Evolutionary conservation across 2,888 invertebrate species (phyloP), one percentile per base, ranked within the genome.

Genomic region (Diarsia rubi): DNA sequence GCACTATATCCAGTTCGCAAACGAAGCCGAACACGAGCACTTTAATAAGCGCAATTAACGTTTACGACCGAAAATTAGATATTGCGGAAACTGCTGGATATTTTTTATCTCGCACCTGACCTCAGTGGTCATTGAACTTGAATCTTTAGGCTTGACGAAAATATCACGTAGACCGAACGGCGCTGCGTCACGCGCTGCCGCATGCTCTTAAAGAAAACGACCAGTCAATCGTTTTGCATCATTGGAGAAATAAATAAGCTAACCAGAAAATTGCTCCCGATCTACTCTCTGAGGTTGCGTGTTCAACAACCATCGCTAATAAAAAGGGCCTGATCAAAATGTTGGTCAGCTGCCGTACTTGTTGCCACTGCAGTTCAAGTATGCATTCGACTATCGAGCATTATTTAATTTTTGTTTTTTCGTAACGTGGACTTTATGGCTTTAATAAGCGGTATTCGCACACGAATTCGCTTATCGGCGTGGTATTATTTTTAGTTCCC

Each of bases 11-110:
- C 75, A 70, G 69, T 75, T 67, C 37, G 57, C 75, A 68, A 69
- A 79, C 67, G 71, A 69, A 87, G 82, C 76, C 80, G 73, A 86
- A 79, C 82, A 78, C 45, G 87, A 87, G 87, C 89, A 86, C 88
- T 92, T 92, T 91, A 91, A 90, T 90, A 90, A 88, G 88, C 83
- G 81, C 92, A 93, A 94, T 94, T 93, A 94, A 93, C 86, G 89
- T 93, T 94, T 93, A 94, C 90, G 92, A 92, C 85, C 93, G 89
- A 92, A 94, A 95, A 94, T 94, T 93, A 93, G 93, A 93, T 92
- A 93, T 91, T 90, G 90, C 92, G 92, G 92, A 93, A 94, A 93
- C 88, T 86, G 88, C 76, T 77, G 75, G 83, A 85, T 83, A 74
- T 90, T 92, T 86, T 93, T 92, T 91, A 90, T 89, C 87, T 91